Percentiles rank a stretch among this genome's conserved stretches.
Conservation (phyloP, 2,888 invertebrate species). For the Blastobasis adustella region DNA sequence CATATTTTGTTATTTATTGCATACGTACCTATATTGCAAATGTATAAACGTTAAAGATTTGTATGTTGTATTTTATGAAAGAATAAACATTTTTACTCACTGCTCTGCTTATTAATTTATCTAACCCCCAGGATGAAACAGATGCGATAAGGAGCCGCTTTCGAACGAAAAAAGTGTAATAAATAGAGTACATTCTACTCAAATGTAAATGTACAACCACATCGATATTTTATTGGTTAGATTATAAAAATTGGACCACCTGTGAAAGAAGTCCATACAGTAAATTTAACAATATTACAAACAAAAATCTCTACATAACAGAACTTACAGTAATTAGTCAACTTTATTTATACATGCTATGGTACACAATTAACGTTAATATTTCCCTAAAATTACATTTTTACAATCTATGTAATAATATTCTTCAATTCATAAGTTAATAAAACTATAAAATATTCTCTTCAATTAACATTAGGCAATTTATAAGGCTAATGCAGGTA, state of each 20-base stretch:
- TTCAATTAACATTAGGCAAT: constrained; percentile 70
- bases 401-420: not conserved
- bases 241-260: constrained; percentile 74
- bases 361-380: constrained; percentile 70
- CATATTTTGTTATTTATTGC: not conserved
- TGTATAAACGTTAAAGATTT: too few relatives aligned
- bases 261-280: constrained; percentile 61
- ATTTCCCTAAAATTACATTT: constrained; percentile 59
- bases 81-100: not conserved
- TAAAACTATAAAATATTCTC: constrained; percentile 74
- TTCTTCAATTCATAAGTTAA: constrained; percentile 19
- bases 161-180: constrained; percentile 67
- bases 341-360: constrained; percentile 73
- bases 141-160: constrained; percentile 42
- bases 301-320: constrained; percentile 75
- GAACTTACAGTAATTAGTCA: constrained; percentile 74
- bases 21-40: not conserved
- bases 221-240: constrained; percentile 75
- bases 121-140: constrained; percentile 17
- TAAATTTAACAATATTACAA: constrained; percentile 74
- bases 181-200: constrained; percentile 72
- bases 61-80: not conserved
- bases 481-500: constrained; percentile 70
- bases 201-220: constrained; percentile 75
- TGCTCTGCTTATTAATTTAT: too few relatives aligned